Base-by-base conservation (phyloP, 2,888 invertebrate genomes). In the Tuberolachnus salignus region DNA sequence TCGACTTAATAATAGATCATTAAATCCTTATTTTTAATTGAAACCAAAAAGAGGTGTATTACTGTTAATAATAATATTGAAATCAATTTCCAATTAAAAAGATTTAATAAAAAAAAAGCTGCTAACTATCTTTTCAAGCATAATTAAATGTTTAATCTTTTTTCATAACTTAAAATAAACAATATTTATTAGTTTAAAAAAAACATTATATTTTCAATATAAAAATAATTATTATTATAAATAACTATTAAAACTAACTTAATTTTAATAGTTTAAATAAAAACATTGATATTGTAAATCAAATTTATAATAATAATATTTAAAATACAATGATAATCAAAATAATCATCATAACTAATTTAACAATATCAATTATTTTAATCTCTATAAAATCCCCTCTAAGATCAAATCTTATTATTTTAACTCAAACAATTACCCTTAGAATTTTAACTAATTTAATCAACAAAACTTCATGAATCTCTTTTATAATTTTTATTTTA, bases 201-300 rank as follows among this genome's bases (percentile, higher is more conserved):
- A 23, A 57, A 57, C 23, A 23, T 57, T 57, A 57, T 59, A 59
- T 26, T 59, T 26, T 59, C 23, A 23, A 57, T 26, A 59, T 59
- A 26, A 59, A 26, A 14, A 16, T 59, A 59, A 64, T 91, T 81
- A 88, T 90, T 26, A 8, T 14, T 26, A 78, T 88, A 84, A 88
- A 90, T 92, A 59, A 14, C 86, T 91, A 89, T 86, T 90, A n/a
- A n/a, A 88, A 21, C 19, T 55, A 19, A 19, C 8, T 44, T 11
- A 21, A n/a, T 46, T 34, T 34, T 34, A 34, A 34, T 34, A 34
- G 34, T 34, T 34, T 34, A 34, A 34, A 34, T 34, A 34, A 34
- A 34, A 34, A 34, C 34, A 34, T 34, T 34, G 34, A 34, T 34
- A 34, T 34, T 34, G 3, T 34, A 34, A 34, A 34, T 34, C 34